These are phyloP conservation scores for Lophochroa leadbeateri DNA, from an alignment of 2,113 vertebrate species.

Conservation along the genomic window DNA sequence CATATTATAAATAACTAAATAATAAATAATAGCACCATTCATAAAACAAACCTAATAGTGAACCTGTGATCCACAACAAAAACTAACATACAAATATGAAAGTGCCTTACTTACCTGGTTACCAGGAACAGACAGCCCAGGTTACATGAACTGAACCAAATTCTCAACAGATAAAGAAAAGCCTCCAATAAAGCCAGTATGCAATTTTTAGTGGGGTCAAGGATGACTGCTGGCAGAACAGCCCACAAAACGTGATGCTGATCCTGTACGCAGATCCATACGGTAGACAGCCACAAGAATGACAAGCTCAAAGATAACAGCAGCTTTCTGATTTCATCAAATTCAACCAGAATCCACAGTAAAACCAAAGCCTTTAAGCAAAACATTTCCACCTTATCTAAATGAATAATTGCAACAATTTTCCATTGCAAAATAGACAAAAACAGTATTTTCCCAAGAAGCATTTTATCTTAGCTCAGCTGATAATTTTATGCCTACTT, in stretches of 20 bases:
- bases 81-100: neutral
- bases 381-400: neutral
- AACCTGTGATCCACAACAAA: neutral
- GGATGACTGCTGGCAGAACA: neutral
- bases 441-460: neutral
- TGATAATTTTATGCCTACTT: neutral
- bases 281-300: accelerated
- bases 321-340: neutral
- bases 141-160: neutral
- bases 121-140: neutral
- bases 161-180: neutral
- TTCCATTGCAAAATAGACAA: neutral
- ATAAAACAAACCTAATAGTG: neutral
- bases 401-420: neutral
- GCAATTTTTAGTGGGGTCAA: neutral
- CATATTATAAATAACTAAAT: neutral
- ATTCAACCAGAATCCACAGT: neutral
- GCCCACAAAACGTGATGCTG: neutral
- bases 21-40: neutral
- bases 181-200: neutral
- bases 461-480: neutral
- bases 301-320: neutral
- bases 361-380: neutral
- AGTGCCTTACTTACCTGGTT: neutral
- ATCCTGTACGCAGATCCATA: accelerated